Base-by-base conservation (phyloP, 1,140 invertebrate genomes). In the Leguminivora glycinivorella region DNA sequence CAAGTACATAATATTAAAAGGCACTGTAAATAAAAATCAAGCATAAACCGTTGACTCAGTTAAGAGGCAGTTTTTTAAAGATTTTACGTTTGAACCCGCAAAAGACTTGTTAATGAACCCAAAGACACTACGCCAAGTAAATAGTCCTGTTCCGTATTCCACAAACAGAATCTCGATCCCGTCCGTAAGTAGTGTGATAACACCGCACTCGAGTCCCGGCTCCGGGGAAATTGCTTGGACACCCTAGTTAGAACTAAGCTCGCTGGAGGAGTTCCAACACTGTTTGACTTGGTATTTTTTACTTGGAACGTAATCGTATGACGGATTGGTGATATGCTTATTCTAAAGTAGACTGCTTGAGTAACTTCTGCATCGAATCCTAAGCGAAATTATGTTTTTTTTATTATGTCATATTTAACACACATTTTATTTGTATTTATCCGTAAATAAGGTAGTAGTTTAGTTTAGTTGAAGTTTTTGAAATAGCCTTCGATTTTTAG, bases 191-290 rank as follows among this genome's bases (percentile, higher is more conserved):
- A 29, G 58, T 29, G 26, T 29, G 58, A 29, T 63, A 29, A 29
- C 58, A 63, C 58, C 5, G 58, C 58, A 63, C 58, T 63, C 29
- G 12, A 29, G 25, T 29, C 56, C 9, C 58, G 58, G 29, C 26
- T 63, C 26, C 14, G n/a, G 25, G 58, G 25, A 63, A 63, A 63
- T 63, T 63, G 58, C 58, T 63, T 63, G 58, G 58, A 34, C 58
- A 63, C 25, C 58, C 25, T 63, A 63, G 58, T 63, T 63, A 63
- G 58, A 26, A 31, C 58, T 63, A 63, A 63, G 58, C 58, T 29
- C 4, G 14, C n/a, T 63, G 58, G 58, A 63, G 25, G 7, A 12
- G 14, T 34, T 63, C 29, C 29, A 31, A 31, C 25, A 14, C 17
- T 14, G 22, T 31, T 29, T 29, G 58, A 63, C 6, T 17, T 31